phyloP scores from a whole-genome alignment of 2,797 vertebrate species.

The Sebastiscus albofasciatus region DNA sequence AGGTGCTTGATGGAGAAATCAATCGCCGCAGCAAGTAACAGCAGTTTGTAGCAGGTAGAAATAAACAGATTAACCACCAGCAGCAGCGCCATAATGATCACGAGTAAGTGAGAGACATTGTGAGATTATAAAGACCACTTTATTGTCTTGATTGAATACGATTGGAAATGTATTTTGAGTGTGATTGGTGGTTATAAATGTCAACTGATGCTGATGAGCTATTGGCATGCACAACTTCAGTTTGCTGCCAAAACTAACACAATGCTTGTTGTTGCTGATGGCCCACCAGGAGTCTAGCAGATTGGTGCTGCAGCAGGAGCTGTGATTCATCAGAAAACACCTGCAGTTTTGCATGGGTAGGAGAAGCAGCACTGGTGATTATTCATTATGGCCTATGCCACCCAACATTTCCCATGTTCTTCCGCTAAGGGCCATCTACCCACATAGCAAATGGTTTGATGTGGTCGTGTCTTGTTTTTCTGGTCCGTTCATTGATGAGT shows the following conservation, averaged over 20 bases:
- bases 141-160: slow-evolving; percentile 40
- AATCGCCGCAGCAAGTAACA: slow-evolving; percentile 23
- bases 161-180: slow-evolving; percentile 28
- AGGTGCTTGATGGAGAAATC: slow-evolving; percentile 42
- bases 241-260: slow-evolving; percentile 22
- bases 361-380: slow-evolving; percentile 11
- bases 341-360: slow-evolving; percentile 27
- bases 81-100: slow-evolving; percentile 19
- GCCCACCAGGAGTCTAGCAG: slow-evolving; percentile 36
- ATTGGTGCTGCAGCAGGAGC: slow-evolving; percentile 30
- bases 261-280: slow-evolving; percentile 32
- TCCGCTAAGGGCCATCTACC: slow-evolving; percentile 6
- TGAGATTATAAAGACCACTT: slow-evolving; percentile 17
- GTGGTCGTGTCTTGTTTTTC: background rate
- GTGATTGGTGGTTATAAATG: slow-evolving; percentile 41
- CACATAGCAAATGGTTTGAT: slow-evolving; percentile 7
- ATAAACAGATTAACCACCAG: slow-evolving; percentile 48
- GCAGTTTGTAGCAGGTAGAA: slow-evolving; percentile 46
- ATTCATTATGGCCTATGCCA: slow-evolving; percentile 20
- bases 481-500: background rate
- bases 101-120: slow-evolving; percentile 9
- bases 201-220: slow-evolving; percentile 31
- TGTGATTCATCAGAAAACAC: slow-evolving; percentile 47
- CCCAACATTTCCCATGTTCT: background rate
- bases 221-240: slow-evolving; percentile 21